Evolutionary conservation across 2,797 vertebrate species (phyloP), one percentile per base, ranked within the genome.

Genomic region (Otolemur crassicaudatus): DNA sequence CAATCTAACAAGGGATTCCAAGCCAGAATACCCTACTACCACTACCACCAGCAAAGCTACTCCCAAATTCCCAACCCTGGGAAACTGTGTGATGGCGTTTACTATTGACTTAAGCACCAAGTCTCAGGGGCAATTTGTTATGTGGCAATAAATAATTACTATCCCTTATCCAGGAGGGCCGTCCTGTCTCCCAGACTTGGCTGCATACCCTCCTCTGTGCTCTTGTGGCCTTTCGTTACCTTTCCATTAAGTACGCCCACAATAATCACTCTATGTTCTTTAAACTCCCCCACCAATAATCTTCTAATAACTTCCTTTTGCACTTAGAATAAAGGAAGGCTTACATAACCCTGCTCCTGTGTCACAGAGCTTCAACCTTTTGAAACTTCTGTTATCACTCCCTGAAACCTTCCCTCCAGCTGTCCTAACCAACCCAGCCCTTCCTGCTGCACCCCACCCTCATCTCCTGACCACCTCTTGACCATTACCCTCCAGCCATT

Each of bases 331-430:
- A 31, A 56, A 87, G 70, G 20, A 46, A 46, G 19, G 14, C 23
- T 79, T 40, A 27, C 85, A 56, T 46, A 88, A 29, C 60, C 80
- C 81, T 3, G 1, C 16, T 49, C 81, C 34, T 46, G 37, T 8
- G 11, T 5, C 60, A 2, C 0, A 1, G 16, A 3, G 3, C 37
- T 34, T 61, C 61, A 9, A 53, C n/a, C 19, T 17, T 8, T 2
- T 0, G 0, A 0, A 17, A 23, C 70, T 53, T 63, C 81, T 53
- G 25, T 79, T 61, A 49, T 3, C 90, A 46, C 5, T 75, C 69
- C 40, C 80, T 4, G 6, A 81, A 69, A 34, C 10, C 13, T 31
- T 11, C 37, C 56, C 34, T 67, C 27, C 40, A 6, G 25, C 17
- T 11, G 2, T 12, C 3, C 70, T 46, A 53, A 53, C 56, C 58